phyloP scores from a whole-genome alignment of 2,113 vertebrate species.

The Aegithalos caudatus region DNA sequence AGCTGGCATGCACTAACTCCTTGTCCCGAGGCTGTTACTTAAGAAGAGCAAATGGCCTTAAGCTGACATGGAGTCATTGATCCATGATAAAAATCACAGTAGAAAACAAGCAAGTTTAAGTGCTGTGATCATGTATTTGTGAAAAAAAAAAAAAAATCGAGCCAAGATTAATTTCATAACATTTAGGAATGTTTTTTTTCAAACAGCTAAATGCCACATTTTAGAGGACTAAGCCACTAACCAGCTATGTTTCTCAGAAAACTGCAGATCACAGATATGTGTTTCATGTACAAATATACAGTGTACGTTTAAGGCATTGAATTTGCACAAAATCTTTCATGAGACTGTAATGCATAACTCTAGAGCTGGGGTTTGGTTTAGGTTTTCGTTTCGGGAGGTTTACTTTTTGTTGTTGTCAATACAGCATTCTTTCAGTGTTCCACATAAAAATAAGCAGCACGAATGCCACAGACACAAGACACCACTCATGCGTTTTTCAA shows the following conservation, averaged over 20 bases:
- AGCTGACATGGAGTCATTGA: constrained; percentile 6
- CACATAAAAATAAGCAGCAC: constrained; percentile 12
- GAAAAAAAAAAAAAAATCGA: neutral
- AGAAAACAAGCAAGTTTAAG: constrained; percentile 44
- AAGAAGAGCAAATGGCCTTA: constrained; percentile 19
- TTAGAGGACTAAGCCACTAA: neutral
- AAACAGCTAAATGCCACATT: neutral
- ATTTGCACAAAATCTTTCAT: constrained; percentile 42
- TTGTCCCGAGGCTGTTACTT: neutral
- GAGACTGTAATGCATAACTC: constrained; percentile 39
- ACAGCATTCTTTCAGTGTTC: constrained; percentile 33
- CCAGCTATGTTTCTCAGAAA: neutral
- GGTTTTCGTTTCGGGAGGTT: neutral
- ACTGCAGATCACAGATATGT: neutral
- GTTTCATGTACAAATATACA: constrained; percentile 8
- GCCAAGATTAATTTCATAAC: constrained; percentile 44
- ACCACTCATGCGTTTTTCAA: neutral
- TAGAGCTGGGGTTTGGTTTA: neutral
- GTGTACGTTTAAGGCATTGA: neutral
- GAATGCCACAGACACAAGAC: neutral
- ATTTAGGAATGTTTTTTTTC: constrained; percentile 24
- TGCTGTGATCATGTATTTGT: constrained; percentile 10
- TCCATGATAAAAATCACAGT: constrained; percentile 27
- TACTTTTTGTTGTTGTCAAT: neutral
- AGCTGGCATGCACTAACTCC: neutral